phyloP scores from a whole-genome alignment of 2,113 vertebrate species.

The Pseudopipra pipra region DNA sequence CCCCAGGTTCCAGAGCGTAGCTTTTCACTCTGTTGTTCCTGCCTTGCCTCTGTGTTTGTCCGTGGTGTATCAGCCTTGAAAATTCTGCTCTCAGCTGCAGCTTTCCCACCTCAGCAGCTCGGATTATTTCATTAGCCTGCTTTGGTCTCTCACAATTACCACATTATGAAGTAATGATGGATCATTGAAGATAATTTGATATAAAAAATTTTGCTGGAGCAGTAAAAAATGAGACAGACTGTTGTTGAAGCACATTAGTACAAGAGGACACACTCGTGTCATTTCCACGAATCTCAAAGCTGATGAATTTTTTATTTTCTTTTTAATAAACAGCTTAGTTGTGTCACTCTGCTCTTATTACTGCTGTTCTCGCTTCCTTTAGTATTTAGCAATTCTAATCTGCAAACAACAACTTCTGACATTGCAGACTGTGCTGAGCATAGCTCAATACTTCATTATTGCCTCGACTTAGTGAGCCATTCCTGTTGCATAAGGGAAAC shows the following conservation, averaged over 20 bases:
- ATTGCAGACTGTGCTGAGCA: neutral
- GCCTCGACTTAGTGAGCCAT: neutral
- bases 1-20: neutral
- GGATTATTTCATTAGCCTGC: neutral
- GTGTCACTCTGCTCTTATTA: neutral
- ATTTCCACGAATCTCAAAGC: neutral
- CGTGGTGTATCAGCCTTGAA: no score
- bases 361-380: neutral
- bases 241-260: neutral
- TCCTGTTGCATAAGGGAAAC: neutral
- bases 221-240: neutral
- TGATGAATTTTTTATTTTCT: neutral
- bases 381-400: neutral
- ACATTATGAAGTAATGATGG: fast-evolving
- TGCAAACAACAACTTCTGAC: neutral
- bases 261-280: neutral
- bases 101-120: neutral
- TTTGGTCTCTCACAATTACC: neutral
- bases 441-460: neutral
- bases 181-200: neutral
- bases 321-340: neutral
- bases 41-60: neutral
- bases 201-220: neutral
- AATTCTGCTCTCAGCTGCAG: neutral
- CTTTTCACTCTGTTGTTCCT: neutral